Evolutionary conservation across 2,888 invertebrate species (phyloP).

Genomic region (Hecatera dysodea): DNA sequence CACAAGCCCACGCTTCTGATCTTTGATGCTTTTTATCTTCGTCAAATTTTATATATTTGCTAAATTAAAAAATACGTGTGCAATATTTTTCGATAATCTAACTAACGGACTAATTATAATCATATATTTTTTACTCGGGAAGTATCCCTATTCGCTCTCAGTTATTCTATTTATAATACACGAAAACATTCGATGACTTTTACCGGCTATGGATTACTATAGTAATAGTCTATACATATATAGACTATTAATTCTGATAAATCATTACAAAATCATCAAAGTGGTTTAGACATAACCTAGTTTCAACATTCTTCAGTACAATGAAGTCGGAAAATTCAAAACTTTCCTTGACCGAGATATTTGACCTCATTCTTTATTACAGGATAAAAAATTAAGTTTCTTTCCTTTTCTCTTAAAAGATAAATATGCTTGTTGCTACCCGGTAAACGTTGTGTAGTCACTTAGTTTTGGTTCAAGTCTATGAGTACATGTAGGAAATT

Average conservation of each 20-base stretch:
- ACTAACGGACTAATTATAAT: no score
- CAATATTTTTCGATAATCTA: no score
- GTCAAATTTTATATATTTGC: no score
- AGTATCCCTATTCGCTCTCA: no score
- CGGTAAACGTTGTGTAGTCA: slow-evolving; percentile 31
- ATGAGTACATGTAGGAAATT: slow-evolving; percentile 13
- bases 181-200: no score
- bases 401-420: slow-evolving; percentile 29
- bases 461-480: slow-evolving; percentile 22
- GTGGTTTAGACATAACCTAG: background rate
- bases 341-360: slow-evolving; percentile 61
- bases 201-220: no score
- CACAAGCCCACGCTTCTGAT: no score
- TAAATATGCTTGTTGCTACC: slow-evolving; percentile 26
- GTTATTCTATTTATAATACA: no score
- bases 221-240: no score
- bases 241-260: background rate
- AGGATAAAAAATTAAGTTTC: slow-evolving; percentile 49
- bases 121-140: no score
- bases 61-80: no score
- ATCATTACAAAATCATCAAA: background rate
- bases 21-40: no score
- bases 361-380: slow-evolving; percentile 62
- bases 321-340: slow-evolving; percentile 8
- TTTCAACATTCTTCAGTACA: background rate